A percentile compares a stretch with the other conserved stretches of the same genome.
phyloP scores from a whole-genome alignment of 2,888 invertebrate species.

The Chorisops tibialis region DNA sequence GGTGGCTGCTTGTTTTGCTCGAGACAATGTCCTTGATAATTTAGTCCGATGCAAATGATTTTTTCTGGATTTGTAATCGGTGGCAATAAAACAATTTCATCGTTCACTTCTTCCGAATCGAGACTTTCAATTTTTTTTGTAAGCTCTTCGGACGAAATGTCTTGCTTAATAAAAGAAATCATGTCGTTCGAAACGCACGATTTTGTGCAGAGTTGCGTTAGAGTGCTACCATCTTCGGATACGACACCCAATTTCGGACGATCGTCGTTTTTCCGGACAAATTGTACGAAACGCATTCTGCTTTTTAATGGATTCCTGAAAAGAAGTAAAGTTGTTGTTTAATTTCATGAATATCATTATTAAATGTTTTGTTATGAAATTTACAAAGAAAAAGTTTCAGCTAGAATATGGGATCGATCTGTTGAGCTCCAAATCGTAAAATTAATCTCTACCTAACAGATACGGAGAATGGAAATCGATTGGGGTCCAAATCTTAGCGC shows the following conservation, averaged over 20 bases:
- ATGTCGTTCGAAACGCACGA: conserved; percentile 51
- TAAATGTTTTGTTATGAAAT: no score
- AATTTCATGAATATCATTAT: no score
- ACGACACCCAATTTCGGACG: conserved; percentile 64
- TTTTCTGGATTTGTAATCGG: conserved; percentile 80
- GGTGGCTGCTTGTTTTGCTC: conserved; percentile 75
- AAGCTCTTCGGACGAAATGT: conserved; percentile 45
- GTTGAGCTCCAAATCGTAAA: no score
- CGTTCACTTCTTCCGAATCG: conserved; percentile 22
- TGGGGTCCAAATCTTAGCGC: no score
- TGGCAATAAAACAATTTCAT: conserved; percentile 53
- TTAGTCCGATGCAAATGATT: conserved; percentile 79
- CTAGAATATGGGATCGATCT: no score
- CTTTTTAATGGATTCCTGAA: not conserved
- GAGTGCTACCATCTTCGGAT: conserved; percentile 61
- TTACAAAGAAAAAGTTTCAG: no score
- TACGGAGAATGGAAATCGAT: no score
- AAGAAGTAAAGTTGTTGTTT: no score
- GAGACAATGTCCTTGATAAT: conserved; percentile 80
- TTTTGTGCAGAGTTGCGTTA: conserved; percentile 58
- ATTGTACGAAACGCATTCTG: conserved; percentile 72
- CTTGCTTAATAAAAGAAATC: conserved; percentile 53
- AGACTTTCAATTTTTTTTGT: conserved; percentile 12
- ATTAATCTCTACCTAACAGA: no score
- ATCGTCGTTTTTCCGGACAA: conserved; percentile 58